phyloP scores from a whole-genome alignment of 2,113 vertebrate genomes.

The Eurypyga helias region DNA sequence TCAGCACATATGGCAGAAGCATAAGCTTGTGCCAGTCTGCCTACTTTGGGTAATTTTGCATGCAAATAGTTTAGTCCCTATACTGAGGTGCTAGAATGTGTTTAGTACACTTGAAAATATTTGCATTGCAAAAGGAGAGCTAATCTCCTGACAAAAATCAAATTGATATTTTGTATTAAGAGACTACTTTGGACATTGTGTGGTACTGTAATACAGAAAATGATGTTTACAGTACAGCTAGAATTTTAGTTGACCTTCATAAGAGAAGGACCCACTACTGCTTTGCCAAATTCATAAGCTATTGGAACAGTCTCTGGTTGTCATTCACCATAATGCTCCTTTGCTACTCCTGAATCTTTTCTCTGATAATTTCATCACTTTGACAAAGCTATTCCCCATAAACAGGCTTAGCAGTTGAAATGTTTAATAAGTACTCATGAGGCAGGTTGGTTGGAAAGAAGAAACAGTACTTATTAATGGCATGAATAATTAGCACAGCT shows the following conservation, averaged over 20 bases:
- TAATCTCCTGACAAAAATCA: constrained; percentile 78
- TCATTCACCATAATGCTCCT: neutral
- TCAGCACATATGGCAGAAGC: constrained; percentile 83
- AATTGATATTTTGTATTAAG: constrained; percentile 77
- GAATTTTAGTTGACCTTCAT: constrained; percentile 67
- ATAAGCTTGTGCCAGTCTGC: constrained; percentile 85
- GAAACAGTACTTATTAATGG: neutral
- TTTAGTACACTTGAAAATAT: constrained; percentile 88
- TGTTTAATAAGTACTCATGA: neutral
- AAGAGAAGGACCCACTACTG: neutral
- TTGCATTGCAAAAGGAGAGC: constrained; percentile 83
- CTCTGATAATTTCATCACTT: constrained; percentile 2
- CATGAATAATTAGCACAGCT: neutral
- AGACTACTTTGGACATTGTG: constrained; percentile 41
- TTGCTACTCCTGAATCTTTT: neutral
- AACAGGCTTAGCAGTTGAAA: constrained; percentile 22
- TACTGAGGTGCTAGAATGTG: constrained; percentile 84
- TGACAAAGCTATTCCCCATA: constrained; percentile 18
- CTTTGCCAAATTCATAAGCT: constrained; percentile 47
- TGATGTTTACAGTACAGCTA: constrained; percentile 42
- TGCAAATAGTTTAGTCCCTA: constrained; percentile 85
- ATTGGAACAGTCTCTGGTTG: neutral
- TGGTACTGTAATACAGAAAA: constrained; percentile 49
- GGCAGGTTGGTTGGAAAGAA: neutral
- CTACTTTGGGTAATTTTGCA: constrained; percentile 83